These are phyloP conservation scores for Oceanodroma tethys DNA, from an alignment of 2,113 vertebrate species.

Conservation along the genomic window DNA sequence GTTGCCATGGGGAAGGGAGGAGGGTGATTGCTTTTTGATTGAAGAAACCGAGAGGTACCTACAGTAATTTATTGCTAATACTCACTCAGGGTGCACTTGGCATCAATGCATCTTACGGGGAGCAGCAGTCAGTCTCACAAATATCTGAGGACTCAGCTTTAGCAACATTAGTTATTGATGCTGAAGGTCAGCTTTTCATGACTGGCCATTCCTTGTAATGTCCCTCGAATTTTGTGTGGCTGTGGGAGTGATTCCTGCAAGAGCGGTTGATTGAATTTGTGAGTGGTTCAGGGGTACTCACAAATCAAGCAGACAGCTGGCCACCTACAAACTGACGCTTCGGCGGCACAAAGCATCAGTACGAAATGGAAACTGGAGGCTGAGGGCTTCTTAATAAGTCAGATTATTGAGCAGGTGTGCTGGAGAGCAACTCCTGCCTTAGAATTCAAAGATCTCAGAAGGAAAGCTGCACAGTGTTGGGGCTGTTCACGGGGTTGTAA, in stretches of 20 bases:
- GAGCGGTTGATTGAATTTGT: background rate
- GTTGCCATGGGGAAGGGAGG: constrained; percentile 54
- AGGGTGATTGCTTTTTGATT: constrained; percentile 54
- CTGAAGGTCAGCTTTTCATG: constrained; percentile 12
- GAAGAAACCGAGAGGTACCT: constrained; percentile 21
- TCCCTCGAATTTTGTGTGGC: background rate
- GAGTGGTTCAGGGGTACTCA: background rate
- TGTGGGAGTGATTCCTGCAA: background rate
- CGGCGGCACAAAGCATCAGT: accelerated
- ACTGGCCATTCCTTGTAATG: background rate
- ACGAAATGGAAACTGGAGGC: background rate
- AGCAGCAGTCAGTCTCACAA: background rate
- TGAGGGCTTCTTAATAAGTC: background rate
- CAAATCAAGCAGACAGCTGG: constrained; percentile 7
- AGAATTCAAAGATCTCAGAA: background rate
- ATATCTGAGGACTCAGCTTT: background rate
- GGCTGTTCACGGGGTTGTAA: background rate
- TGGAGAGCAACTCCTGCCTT: background rate
- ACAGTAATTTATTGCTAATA: constrained; percentile 25
- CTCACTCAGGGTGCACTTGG: background rate
- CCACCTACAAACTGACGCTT: background rate
- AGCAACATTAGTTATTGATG: background rate
- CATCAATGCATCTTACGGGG: background rate
- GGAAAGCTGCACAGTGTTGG: background rate
- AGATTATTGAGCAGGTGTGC: background rate